Base-by-base conservation (phyloP, 2,113 vertebrate species). In the Protomyctophum bolini region DNA sequence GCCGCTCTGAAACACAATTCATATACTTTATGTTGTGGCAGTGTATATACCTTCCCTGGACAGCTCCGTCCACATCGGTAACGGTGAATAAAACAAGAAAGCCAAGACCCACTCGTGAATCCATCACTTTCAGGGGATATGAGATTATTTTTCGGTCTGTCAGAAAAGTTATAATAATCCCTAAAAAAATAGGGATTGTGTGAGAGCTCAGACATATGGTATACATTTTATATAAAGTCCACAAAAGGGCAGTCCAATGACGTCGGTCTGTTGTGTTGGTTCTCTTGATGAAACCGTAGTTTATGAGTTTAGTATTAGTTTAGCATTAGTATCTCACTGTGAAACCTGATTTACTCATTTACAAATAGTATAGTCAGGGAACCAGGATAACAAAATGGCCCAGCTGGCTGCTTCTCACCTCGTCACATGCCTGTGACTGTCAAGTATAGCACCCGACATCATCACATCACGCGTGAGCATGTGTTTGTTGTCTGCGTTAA, bases 381-480 rank as follows among this genome's bases (percentile, higher is more conserved):
- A 41, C 33, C 33, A 41, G 33, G 33, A 41, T 41, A 41, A 41
- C 1, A 41, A 41, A 41, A 41, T 66, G 11, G 15, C 54, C 58
- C 8, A 58, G 66, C 55, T 52, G 58, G 0, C 58, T 52, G 61
- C 71, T 75, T 68, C 57, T 63, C 57, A n/a, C 59, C 12, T 14
- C 50, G n/a, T 51, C 66, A 73, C 73, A 69, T 4, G 21, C 8
- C 9, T 63, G 48, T 46, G 61, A 75, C 51, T 58, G 61, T 70
- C 14, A 15, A 79, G 73, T 56, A 21, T 56, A 21, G 50, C 63
- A 75, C 73, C 79, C 72, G 4, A 4, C 33, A 3, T 41, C 33
- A 41, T 41, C 33, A 41, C 33, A 41, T 41, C 33, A 41, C 33
- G 33, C 5, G 33, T 2, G 4, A 41, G 33, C 33, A 21, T 41